These are phyloP conservation scores for Gymnosoma rotundatum DNA, from an alignment of 2,888 invertebrate species.

Conservation along the genomic window DNA sequence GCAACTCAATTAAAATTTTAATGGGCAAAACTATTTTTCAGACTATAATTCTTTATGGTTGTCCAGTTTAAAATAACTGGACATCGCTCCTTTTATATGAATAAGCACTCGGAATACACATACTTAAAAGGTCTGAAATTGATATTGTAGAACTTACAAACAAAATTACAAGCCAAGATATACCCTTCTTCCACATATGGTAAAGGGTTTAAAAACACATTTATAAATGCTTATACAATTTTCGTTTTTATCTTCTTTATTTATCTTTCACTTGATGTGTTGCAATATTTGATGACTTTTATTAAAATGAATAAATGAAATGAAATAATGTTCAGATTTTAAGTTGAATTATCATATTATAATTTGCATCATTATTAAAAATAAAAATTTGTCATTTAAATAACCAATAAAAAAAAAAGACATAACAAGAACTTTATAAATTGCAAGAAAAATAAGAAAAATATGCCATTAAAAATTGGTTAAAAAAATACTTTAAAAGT, in stretches of 20 bases:
- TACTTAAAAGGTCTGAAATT: too few species aligned
- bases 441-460: conserved; percentile 7
- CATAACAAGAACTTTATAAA: neutral
- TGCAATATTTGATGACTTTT: neutral
- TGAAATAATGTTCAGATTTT: conserved; percentile 10
- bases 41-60: too few species aligned
- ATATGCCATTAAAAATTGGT: conserved; percentile 27
- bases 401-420: neutral
- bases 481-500: neutral
- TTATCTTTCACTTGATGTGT: conserved; percentile 35
- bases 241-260: conserved; percentile 18
- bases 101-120: too few species aligned
- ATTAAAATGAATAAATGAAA: conserved; percentile 19
- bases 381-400: conserved; percentile 49
- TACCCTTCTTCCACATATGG: too few species aligned
- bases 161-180: too few species aligned
- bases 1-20: too few species aligned
- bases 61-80: too few species aligned
- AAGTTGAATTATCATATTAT: conserved; percentile 33
- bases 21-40: too few species aligned
- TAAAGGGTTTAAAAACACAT: conserved; percentile 29
- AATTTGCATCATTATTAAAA: conserved; percentile 51
- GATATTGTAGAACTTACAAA: too few species aligned
- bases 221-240: conserved; percentile 2
- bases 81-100: too few species aligned